Base-by-base conservation (phyloP, 2,797 vertebrate genomes). In the Xenopus petersii region DNA sequence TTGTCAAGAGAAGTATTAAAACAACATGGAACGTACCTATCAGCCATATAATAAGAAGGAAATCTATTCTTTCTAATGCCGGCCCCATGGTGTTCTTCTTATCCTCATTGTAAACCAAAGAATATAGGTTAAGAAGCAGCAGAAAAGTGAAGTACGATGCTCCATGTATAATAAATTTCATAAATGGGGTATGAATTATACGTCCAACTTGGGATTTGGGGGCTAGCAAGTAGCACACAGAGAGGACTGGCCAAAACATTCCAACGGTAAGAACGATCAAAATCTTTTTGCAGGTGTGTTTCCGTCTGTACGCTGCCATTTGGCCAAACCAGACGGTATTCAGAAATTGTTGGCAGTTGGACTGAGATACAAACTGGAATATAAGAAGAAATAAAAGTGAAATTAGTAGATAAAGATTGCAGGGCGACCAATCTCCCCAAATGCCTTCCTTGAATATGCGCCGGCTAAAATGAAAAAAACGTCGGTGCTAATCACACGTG, bases 281-380 rank as follows among this genome's bases (percentile, higher is more conserved):
- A 83, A 98, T 97, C 92, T 99, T 99, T 75, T 97, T 93, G 82
- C 94, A 96, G 0, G 96, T 98, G 88, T 98, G 98, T 73, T 98
- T 98, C 74, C 98, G 94, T 4, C 98, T 91, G 79, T 99, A 99
- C 83, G 94, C 96, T 15, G 98, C 96, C 86, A 96, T 97, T 87
- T 98, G 96, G 47, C 97, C 98, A 5, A 98, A 99, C 98, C 98
- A 99, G 70, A 99, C 96, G 0, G 96, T 98, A 89, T 99, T 99
- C 70, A 99, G 94, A 84, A 99, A 99, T 91, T 99, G 97, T 82
- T 99, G 98, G 86, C 98, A 99, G 89, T 99, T 99, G 78, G 97
- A 98, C 86, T 99, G 98, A 62, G 98, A 94, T 83, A 99, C 98
- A 80, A 99, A 99, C 98, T 99, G 85, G 1, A 65, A 67, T 55